Percentiles rank a stretch among this genome's conserved stretches.
These are phyloP conservation scores for Candidula unifasciata DNA, from an alignment of 2,888 invertebrate genomes.

Conservation along the genomic window DNA sequence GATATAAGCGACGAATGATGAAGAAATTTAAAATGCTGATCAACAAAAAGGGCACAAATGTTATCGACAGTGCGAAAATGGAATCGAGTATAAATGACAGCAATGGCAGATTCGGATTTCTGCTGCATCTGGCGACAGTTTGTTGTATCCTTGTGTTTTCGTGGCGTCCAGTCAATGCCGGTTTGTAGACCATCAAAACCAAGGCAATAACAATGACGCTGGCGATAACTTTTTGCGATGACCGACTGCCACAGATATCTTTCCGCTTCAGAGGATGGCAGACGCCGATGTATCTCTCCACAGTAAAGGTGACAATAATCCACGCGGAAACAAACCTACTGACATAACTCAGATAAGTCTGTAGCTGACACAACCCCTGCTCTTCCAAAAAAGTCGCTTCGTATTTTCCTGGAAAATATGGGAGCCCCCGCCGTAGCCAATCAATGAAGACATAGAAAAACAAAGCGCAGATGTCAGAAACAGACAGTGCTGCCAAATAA, in stretches of 20 bases:
- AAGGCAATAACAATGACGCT: slow-evolving; percentile 60
- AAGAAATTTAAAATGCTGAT: slow-evolving; percentile 68
- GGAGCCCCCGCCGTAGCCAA: slow-evolving; percentile 71
- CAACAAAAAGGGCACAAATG: slow-evolving; percentile 67
- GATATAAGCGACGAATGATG: slow-evolving; percentile 63
- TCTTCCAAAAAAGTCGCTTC: slow-evolving; percentile 59
- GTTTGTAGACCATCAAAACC: slow-evolving; percentile 69
- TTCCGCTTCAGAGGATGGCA: slow-evolving; percentile 72
- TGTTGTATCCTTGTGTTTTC: slow-evolving; percentile 45
- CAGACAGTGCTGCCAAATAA: slow-evolving; percentile 88
- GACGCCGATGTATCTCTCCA: slow-evolving; percentile 74
- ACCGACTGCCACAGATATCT: slow-evolving; percentile 60
- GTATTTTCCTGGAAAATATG: slow-evolving; percentile 50
- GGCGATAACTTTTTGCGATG: slow-evolving; percentile 58
- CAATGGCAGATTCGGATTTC: slow-evolving; percentile 56
- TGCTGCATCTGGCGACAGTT: slow-evolving; percentile 58
- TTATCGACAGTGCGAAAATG: slow-evolving; percentile 66
- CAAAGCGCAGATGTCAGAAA: slow-evolving; percentile 85
- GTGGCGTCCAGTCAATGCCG: slow-evolving; percentile 65
- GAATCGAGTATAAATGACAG: slow-evolving; percentile 68
- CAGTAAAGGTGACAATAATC: slow-evolving; percentile 74
- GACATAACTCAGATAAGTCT: slow-evolving; percentile 81
- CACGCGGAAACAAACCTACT: slow-evolving; percentile 74
- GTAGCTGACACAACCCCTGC: slow-evolving; percentile 80
- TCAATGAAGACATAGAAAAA: slow-evolving; percentile 80